Percentiles rank a stretch among this genome's conserved stretches.
phyloP scores from a whole-genome alignment of 1,140 invertebrate genomes.

The Drosophila pachea region DNA sequence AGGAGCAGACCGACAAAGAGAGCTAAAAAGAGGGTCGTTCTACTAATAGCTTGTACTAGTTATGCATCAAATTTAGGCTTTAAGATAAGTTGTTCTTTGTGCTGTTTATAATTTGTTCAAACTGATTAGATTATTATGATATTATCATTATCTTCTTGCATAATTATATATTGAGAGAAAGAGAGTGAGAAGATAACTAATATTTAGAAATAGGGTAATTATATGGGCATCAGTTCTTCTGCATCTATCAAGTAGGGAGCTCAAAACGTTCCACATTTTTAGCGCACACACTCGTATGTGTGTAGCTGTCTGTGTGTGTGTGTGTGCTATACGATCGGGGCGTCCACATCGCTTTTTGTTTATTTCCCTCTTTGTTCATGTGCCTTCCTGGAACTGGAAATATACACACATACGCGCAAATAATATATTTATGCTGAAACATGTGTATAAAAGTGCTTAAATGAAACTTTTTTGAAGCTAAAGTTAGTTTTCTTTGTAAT shows the following conservation, averaged over 20 bases:
- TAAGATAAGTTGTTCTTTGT: neutral
- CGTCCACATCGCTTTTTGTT: constrained; percentile 49
- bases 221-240: constrained; percentile 37
- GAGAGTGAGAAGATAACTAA: neutral
- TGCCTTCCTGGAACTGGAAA: constrained; percentile 51
- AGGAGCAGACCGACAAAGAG: neutral
- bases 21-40: constrained; percentile 6
- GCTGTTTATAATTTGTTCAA: neutral
- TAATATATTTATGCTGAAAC: neutral
- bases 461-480: neutral
- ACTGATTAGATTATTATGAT: constrained; percentile 16
- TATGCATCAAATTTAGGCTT: neutral
- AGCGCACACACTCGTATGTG: constrained; percentile 28
- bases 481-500: constrained; percentile 20
- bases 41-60: constrained; percentile 8
- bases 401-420: constrained; percentile 23
- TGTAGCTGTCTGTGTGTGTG: too few relatives aligned
- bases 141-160: constrained; percentile 14
- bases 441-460: neutral
- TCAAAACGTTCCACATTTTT: constrained; percentile 48
- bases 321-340: constrained; percentile 46
- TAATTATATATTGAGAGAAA: neutral
- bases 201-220: constrained; percentile 3
- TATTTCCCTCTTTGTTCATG: constrained; percentile 69
- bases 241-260: constrained; percentile 33